Percentiles rank a stretch among this genome's conserved stretches.
phyloP scores from a whole-genome alignment of 2,113 vertebrate species.

The Halichoerus grypus region DNA sequence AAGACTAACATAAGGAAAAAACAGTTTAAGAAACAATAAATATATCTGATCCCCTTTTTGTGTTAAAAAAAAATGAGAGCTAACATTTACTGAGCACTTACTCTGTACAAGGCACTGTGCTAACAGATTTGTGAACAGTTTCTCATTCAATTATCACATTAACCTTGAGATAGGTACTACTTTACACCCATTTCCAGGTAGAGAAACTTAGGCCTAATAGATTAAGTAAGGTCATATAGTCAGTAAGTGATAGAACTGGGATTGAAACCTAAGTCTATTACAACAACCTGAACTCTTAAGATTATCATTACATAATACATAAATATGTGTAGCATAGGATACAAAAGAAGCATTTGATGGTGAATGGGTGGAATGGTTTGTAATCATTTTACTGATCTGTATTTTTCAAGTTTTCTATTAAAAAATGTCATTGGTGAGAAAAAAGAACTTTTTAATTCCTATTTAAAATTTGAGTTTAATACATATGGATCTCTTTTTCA shows the following conservation, averaged over 20 bases:
- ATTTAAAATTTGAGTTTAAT: background rate
- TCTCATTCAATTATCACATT: background rate
- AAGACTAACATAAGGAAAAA: background rate
- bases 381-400: background rate
- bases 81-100: background rate
- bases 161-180: background rate
- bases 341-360: background rate
- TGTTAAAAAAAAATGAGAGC: background rate
- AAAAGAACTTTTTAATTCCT: slow-evolving; percentile 16
- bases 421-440: background rate
- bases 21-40: background rate
- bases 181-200: background rate
- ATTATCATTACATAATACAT: background rate
- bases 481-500: background rate
- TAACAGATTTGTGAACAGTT: background rate
- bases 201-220: background rate
- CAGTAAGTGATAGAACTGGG: background rate
- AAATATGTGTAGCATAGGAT: background rate
- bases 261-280: background rate
- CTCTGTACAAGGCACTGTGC: background rate
- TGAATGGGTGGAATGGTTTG: background rate
- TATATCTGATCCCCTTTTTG: background rate
- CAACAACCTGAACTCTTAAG: background rate
- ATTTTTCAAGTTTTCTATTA: slow-evolving; percentile 44
- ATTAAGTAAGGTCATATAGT: background rate